phyloP scores from a whole-genome alignment of 2,888 invertebrate species.

The Drosophila kokeensis region DNA sequence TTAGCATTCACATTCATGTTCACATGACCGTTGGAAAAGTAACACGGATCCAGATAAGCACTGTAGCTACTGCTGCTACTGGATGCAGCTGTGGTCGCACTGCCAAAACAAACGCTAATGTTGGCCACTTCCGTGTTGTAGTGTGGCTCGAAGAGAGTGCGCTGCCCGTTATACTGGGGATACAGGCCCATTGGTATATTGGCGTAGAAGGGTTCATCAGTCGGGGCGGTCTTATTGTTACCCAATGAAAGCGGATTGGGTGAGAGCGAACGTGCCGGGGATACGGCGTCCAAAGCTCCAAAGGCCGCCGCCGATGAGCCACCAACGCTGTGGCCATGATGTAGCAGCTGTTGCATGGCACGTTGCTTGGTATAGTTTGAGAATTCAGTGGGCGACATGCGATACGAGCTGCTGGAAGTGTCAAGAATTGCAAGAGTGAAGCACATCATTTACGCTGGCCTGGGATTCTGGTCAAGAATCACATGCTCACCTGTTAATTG shows the following conservation, averaged over 20 bases:
- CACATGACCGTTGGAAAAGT: constrained; percentile 69
- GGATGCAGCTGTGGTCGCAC: constrained; percentile 11
- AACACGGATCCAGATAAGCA: constrained; percentile 83
- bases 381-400: constrained; percentile 99
- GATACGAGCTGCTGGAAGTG: constrained; percentile 84
- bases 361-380: constrained; percentile 98
- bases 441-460: neutral
- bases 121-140: constrained; percentile 70
- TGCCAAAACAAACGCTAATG: constrained; percentile 56
- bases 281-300: constrained; percentile 86
- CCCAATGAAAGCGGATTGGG: constrained; percentile 86
- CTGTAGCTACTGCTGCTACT: constrained; percentile 70
- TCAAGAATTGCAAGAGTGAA: neutral
- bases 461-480: neutral
- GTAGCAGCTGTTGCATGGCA: constrained; percentile 94
- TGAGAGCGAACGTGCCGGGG: constrained; percentile 88
- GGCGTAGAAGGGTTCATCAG: constrained; percentile 87
- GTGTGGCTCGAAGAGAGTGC: constrained; percentile 82
- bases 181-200: constrained; percentile 85
- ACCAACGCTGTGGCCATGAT: constrained; percentile 84
- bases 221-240: constrained; percentile 79
- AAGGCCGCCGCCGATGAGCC: constrained; percentile 83
- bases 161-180: constrained; percentile 83
- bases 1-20: constrained; percentile 37
- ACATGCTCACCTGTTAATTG: constrained; percentile 90